A percentile compares a stretch with the other conserved stretches of the same genome.
Conservation (phyloP, 35 echinoderm and acorn worm genomes). For the Heliocidaris tuberculata region DNA sequence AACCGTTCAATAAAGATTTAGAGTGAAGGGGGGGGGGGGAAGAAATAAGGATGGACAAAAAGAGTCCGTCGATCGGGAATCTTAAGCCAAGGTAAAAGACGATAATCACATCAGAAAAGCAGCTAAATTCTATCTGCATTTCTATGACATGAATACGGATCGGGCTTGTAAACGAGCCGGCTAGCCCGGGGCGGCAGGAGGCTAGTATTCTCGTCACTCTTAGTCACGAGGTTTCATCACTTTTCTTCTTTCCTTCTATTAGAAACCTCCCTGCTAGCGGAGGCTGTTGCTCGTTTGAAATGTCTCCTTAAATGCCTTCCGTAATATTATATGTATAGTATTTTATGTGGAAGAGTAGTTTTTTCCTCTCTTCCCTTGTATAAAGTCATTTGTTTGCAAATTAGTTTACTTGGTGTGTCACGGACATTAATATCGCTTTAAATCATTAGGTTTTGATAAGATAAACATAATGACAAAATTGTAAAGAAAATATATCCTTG, state of each 20-base stretch:
- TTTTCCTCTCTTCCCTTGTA: not conserved
- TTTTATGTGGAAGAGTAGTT: not conserved
- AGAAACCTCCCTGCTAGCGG: not conserved
- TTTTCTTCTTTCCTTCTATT: not conserved
- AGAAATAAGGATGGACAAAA: not conserved
- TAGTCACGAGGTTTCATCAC: not conserved
- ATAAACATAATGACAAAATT: too few species aligned
- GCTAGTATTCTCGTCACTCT: conserved; percentile 2
- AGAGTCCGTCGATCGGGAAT: not conserved
- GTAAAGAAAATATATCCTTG: too few species aligned
- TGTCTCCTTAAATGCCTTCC: not conserved
- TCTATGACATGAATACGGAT: not conserved
- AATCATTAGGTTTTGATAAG: too few species aligned
- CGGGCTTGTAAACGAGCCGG: conserved; percentile 7
- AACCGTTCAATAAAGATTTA: not conserved
- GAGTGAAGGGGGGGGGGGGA: not conserved
- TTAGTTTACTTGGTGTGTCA: not conserved
- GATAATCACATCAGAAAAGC: conserved; percentile 35
- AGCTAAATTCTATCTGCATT: conserved; percentile 25
- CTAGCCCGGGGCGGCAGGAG: not conserved
- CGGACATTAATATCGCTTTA: not conserved
- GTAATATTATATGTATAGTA: not conserved
- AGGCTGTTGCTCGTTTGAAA: not conserved
- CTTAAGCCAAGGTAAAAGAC: not conserved
- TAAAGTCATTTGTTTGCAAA: not conserved